phyloP scores from a whole-genome alignment of 2,888 invertebrate species.

The Lepidocyrtoides sp. region DNA sequence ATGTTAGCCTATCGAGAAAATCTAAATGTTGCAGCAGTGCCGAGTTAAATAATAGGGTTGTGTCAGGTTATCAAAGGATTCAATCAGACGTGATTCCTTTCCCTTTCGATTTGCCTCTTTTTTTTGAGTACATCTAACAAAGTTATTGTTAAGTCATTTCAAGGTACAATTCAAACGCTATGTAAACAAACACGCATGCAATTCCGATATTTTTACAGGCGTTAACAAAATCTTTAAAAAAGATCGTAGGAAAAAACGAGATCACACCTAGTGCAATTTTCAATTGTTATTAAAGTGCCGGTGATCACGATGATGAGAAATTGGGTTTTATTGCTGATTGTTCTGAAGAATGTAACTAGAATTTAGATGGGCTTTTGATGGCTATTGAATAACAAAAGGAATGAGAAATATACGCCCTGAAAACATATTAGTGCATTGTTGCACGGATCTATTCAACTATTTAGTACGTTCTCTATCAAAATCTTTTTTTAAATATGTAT shows the following conservation, averaged over 20 bases:
- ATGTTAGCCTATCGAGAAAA: neutral
- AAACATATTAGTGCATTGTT: neutral
- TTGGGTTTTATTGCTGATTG: conserved; percentile 23
- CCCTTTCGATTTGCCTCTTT: conserved; percentile 38
- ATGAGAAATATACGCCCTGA: conserved; percentile 25
- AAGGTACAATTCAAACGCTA: conserved; percentile 38
- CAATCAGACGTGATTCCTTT: conserved; percentile 40
- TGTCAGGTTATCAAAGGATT: conserved; percentile 29
- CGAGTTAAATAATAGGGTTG: conserved; percentile 23
- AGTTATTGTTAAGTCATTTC: conserved; percentile 38
- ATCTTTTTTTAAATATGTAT: neutral
- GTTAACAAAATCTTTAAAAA: conserved; percentile 25
- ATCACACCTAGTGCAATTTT: conserved; percentile 25
- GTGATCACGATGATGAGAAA: neutral
- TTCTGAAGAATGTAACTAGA: neutral
- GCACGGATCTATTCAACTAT: neutral
- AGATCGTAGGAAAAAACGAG: neutral
- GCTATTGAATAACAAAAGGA: conserved; percentile 21
- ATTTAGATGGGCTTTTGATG: neutral
- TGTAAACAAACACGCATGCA: neutral
- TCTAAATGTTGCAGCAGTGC: neutral
- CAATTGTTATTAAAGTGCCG: conserved; percentile 3
- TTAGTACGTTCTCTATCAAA: too few relatives aligned
- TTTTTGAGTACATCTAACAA: neutral
- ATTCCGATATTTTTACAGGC: conserved; percentile 47